These are phyloP conservation scores for Syngnathus acus DNA, from an alignment of 2,797 vertebrate species.

Conservation along the genomic window DNA sequence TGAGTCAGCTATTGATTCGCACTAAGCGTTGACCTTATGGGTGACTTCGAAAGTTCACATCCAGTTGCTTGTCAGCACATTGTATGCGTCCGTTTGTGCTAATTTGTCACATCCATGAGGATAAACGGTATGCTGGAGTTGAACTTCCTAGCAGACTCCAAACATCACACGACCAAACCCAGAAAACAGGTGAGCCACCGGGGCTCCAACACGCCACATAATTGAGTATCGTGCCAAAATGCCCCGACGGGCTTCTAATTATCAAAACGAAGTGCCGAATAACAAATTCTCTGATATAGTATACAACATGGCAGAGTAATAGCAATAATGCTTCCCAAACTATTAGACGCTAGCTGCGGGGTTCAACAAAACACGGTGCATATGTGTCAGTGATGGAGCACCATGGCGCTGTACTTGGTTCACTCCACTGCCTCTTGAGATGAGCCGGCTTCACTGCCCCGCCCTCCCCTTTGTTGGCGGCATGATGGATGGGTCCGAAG, in stretches of 20 bases:
- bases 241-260: too few relatives aligned
- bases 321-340: background rate
- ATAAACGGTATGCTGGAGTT: background rate
- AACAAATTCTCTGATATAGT: background rate
- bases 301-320: background rate
- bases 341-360: background rate
- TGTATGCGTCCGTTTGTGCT: background rate
- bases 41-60: slow-evolving; percentile 21
- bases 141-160: background rate
- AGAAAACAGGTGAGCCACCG: too few relatives aligned
- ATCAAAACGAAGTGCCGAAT: too few relatives aligned
- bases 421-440: slow-evolving; percentile 55
- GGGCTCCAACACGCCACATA: too few relatives aligned
- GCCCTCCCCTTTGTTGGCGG: slow-evolving; percentile 8
- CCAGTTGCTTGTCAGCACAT: background rate
- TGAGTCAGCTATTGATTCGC: slow-evolving; percentile 33
- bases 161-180: too few relatives aligned
- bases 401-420: slow-evolving; percentile 26
- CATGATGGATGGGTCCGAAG: slow-evolving; percentile 43
- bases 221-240: too few relatives aligned
- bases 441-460: slow-evolving; percentile 32
- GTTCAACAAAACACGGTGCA: background rate
- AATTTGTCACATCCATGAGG: background rate
- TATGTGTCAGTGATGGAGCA: slow-evolving; percentile 49
- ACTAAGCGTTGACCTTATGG: slow-evolving; percentile 27